Base-by-base conservation (phyloP, 2,888 invertebrate genomes). In the Hemithea aestivaria region DNA sequence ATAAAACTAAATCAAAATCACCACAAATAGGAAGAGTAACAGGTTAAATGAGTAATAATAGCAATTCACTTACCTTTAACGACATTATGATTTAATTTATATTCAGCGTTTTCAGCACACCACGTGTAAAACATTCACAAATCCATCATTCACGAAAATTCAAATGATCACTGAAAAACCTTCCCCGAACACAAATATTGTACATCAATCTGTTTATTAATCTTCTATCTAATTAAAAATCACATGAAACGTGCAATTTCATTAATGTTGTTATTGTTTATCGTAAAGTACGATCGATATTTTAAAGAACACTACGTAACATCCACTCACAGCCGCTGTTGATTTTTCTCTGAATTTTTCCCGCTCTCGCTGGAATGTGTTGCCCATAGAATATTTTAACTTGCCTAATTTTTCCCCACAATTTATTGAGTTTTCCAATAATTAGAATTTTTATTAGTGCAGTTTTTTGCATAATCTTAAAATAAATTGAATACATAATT, bases 21-120 rank as follows among this genome's bases (percentile, higher is more conserved):
- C 16, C 16, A 16, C 5, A 16, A 16, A 16, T 25, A 0, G 6
- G 1, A 11, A 10, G 21, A 1, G 7, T 3, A 10, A 35, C 29
- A 41, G 41, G 27, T 41, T 40, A 26, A 3, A 23, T 4, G 2
- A 16, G 21, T 24, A 35, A 31, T 45, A 32, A 27, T 16, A 11
- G 6, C 10, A 28, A 40, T 38, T 12, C 16, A 62, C 78, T 70
- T 51, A 81, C 81, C 79, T 81, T 81, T 44, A 81, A 45, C 35
- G 81, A 81, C 81, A 81, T 81, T 56, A 50, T 72, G 50, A 48
- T 52, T 63, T 39, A 48, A 63, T 73, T 59, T 63, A 70, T 74
- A 8, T 8, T 28, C 35, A 21, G 12, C 16, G 26, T 16, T 27
- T 68, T 60, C 54, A 59, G 51, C 50, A 59, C 53, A 59, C 58